Evolutionary conservation across 2,113 vertebrate genomes (phyloP), one percentile per base, ranked within the genome.

Genomic region (Morone saxatilis): DNA sequence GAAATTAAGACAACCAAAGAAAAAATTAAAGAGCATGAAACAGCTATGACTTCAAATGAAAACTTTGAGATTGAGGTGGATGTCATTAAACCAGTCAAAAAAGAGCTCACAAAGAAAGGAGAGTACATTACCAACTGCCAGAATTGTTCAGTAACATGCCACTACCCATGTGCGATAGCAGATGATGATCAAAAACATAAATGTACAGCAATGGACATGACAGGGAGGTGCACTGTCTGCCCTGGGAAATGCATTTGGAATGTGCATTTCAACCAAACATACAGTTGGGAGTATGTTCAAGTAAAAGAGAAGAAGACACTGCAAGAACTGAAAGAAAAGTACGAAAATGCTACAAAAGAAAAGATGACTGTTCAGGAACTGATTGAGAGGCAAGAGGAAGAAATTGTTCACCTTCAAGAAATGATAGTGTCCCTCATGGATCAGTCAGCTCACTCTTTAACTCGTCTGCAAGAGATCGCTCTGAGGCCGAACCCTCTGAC

Each of bases 101-200:
- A 25, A 66, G 2, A 13, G 48, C 74, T 86, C 45, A 76, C 73
- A 22, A 79, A 71, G 16, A 72, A 78, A 53, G 81, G 74, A 66
- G 76, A 62, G 12, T 90, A 45, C 70, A 78, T 90, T 1, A 93
- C 88, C 45, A 93, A 93, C 86, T 93, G 92, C 45, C 85, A 88
- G 41, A 75, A 71, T 14, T 93, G 92, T 84, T 73, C 51, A 4
- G 19, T 76, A 12, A 94, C 92, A 4, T 93, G 92, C 50, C 92
- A 93, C 67, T 81, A 90, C 45, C 84, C 86, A 6, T 92, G 88
- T 70, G n/a, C 1, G 1, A 79, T 86, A 48, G 51, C 57, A 72
- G 20, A 77, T 12, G 79, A 91, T 20, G 5, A 2, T 0, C 3
- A 60, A 11, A 90, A 91, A 61, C 4, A 0, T 7, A 2, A 25